Evolutionary conservation across 2,888 invertebrate species (phyloP), one percentile per base, ranked within the genome.

Genomic region (Tetragnatha montana): DNA sequence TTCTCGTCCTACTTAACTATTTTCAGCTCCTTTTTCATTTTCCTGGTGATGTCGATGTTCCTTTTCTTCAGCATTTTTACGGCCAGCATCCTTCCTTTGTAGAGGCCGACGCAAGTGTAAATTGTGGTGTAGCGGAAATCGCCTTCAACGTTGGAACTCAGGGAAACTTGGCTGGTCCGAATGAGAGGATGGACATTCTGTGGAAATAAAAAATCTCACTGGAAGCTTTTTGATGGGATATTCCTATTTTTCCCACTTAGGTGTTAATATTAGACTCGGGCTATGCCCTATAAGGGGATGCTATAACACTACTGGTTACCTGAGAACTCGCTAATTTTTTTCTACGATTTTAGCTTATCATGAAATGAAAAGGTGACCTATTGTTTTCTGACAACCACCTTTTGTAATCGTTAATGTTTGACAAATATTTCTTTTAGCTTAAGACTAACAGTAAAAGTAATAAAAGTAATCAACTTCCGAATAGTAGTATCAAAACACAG

Each of bases 1-100:
- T 60, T 60, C 12, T 60, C 10, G 8, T 17, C n/a, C n/a, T n/a
- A 60, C 4, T 49, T 22, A 82, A 94, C 94, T 89, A 97, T 95
- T 95, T 98, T 98, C 2, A 98, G 94, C 94, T 98, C 98, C 93
- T 97, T 98, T 93, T 97, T 97, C 95, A 98, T 97, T 93, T 96
- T 96, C 79, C 98, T 95, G 8, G 96, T 97, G 82, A 98, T 97
- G 92, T 98, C 98, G 35, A 98, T 96, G 87, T 96, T 96, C 93
- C 96, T 97, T 93, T 97, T 96, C 91, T 96, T 95, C n/a, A 98
- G 96, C 91, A 96, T 96, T 93, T 98, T 97, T 83, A 98, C 96
- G 12, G 98, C 97, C 91, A 98, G 96, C 86, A 98, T 95, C 84
- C 97, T 95, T 0, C 97, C 97, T 92, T 96, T 96, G 94, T 98